Conservation (phyloP, 2,797 vertebrate genomes). For the Spondyliosoma cantharus region DNA sequence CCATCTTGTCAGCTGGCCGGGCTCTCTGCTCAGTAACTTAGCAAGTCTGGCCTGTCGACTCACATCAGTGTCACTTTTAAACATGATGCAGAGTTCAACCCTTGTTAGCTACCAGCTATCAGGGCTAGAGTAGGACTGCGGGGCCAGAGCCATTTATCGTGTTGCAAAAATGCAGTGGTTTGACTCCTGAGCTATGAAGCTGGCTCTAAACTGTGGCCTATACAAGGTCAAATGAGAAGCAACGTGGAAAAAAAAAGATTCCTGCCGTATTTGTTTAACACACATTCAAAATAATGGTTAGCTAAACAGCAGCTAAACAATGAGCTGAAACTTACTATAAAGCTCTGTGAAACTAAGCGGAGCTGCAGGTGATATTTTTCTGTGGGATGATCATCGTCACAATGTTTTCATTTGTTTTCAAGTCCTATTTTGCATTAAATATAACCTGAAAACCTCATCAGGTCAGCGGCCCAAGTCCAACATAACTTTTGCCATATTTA, state of each 20-base stretch:
- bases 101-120: constrained; percentile 11
- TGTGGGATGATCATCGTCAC: not conserved
- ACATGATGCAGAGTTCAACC: constrained; percentile 38
- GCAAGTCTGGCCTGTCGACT: constrained; percentile 57
- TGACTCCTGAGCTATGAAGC: not conserved
- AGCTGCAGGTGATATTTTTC: not conserved
- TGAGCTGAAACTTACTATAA: not conserved
- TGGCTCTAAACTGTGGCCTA: not conserved
- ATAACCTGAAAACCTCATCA: not conserved
- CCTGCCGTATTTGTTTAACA: too few species aligned
- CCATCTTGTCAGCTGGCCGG: constrained; percentile 57
- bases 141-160: not conserved
- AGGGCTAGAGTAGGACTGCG: not conserved
- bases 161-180: constrained; percentile 5
- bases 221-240: not conserved
- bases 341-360: not conserved
- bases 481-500: not conserved
- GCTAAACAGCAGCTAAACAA: not conserved
- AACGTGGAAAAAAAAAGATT: not conserved
- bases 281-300: too few species aligned
- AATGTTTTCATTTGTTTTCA: not conserved
- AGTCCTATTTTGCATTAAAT: not conserved
- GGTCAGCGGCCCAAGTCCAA: not conserved
- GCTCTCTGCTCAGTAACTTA: constrained; percentile 53
- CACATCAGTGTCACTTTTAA: constrained; percentile 62